phyloP scores from a whole-genome alignment of 2,113 vertebrate species.

The Eptesicus fuscus region DNA sequence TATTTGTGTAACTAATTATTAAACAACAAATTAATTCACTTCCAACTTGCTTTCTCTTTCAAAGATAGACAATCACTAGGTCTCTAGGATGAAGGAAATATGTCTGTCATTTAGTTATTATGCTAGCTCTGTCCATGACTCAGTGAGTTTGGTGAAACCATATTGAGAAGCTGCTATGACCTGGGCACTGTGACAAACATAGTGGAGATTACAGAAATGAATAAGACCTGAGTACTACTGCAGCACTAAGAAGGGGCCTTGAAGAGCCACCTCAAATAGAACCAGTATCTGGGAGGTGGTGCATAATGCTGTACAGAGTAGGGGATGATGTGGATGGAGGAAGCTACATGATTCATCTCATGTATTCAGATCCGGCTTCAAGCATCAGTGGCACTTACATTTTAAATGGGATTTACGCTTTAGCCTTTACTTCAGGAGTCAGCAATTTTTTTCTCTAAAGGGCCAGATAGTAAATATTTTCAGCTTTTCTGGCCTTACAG shows the following conservation, averaged over 20 bases:
- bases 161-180: background rate
- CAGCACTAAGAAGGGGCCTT: background rate
- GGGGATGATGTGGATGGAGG: background rate
- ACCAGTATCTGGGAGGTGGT: background rate
- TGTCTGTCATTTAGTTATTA: background rate
- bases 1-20: background rate
- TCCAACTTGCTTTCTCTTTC: background rate
- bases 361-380: background rate
- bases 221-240: background rate
- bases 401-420: background rate
- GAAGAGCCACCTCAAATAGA: background rate
- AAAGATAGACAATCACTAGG: background rate
- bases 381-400: background rate
- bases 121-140: background rate
- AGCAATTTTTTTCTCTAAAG: background rate
- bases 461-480: background rate
- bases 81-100: background rate
- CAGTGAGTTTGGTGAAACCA: slow-evolving; percentile 1
- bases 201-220: background rate
- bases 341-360: background rate
- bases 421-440: background rate
- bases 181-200: background rate
- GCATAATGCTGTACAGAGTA: background rate
- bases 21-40: background rate
- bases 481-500: background rate